Evolutionary conservation across 2,797 vertebrate species (phyloP).

Genomic region (Menidia menidia): DNA sequence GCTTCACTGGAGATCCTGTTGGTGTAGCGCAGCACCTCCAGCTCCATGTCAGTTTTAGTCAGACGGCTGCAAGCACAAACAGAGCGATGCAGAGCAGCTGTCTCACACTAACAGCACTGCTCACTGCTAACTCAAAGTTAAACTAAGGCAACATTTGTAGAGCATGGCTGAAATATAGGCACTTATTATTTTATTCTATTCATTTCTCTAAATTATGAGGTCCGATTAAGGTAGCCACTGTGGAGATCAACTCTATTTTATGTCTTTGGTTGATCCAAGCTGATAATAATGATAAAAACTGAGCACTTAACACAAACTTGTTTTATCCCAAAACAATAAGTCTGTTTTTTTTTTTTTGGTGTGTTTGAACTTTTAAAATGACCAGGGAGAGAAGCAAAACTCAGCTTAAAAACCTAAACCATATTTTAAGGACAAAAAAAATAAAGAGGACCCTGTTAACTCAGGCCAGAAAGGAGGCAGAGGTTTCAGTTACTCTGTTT

Average conservation of each 20-base stretch:
- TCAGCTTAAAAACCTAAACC: constrained; percentile 43
- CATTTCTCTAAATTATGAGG: neutral
- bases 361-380: neutral
- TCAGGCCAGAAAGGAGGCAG: constrained; percentile 14
- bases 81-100: constrained; percentile 10
- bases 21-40: constrained; percentile 96
- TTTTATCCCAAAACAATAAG: too few species aligned
- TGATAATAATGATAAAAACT: too few species aligned
- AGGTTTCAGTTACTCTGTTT: constrained; percentile 52
- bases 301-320: too few species aligned
- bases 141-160: neutral
- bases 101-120: neutral
- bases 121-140: too few species aligned
- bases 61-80: constrained; percentile 85
- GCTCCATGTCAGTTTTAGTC: constrained; percentile 95
- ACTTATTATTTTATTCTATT: neutral
- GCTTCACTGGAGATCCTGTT: constrained; percentile 96
- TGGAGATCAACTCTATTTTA: too few species aligned
- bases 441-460: constrained; percentile 20
- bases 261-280: too few species aligned
- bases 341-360: neutral
- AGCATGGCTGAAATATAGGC: neutral
- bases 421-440: constrained; percentile 26
- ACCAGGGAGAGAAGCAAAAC: neutral
- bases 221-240: neutral